Percentiles rank a stretch among this genome's conserved stretches.
These are phyloP conservation scores for Coregonus clupeaformis DNA, from an alignment of 2,113 vertebrate species.

Conservation along the genomic window DNA sequence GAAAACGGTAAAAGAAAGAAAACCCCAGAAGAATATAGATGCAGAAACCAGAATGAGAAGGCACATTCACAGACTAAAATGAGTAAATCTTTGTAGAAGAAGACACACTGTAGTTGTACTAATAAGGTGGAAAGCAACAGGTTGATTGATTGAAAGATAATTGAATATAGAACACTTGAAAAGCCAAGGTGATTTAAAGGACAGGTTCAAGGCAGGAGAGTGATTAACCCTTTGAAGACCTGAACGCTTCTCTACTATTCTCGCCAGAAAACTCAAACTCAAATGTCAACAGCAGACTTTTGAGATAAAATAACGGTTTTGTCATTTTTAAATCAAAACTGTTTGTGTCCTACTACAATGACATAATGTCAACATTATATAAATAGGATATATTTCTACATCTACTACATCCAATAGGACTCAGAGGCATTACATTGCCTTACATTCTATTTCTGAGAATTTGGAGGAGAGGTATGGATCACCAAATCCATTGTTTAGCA, in stretches of 20 bases:
- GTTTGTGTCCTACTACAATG: no score
- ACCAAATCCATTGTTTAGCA: neutral
- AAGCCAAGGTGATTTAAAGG: slow-evolving; percentile 68
- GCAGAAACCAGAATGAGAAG: slow-evolving; percentile 87
- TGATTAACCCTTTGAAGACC: slow-evolving; percentile 80
- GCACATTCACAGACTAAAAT: slow-evolving; percentile 93
- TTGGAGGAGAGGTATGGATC: neutral
- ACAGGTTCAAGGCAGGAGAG: slow-evolving; percentile 64
- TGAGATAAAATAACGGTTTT: neutral
- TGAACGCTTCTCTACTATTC: slow-evolving; percentile 18
- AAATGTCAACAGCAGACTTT: neutral
- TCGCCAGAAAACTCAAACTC: neutral
- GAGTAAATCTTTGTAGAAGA: slow-evolving; percentile 71
- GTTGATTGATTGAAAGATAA: slow-evolving; percentile 30
- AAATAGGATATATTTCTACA: neutral
- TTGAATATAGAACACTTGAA: slow-evolving; percentile 79
- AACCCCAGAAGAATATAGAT: slow-evolving; percentile 62
- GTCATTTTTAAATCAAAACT: neutral
- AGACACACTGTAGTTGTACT: slow-evolving; percentile 70
- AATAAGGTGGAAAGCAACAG: slow-evolving; percentile 65
- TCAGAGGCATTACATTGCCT: neutral
- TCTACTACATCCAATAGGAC: neutral
- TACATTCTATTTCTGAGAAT: neutral
- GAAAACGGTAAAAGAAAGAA: slow-evolving; percentile 61
- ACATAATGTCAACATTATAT: neutral